These are phyloP conservation scores for Morphnarchus princeps DNA, from an alignment of 2,113 vertebrate genomes.

Conservation along the genomic window DNA sequence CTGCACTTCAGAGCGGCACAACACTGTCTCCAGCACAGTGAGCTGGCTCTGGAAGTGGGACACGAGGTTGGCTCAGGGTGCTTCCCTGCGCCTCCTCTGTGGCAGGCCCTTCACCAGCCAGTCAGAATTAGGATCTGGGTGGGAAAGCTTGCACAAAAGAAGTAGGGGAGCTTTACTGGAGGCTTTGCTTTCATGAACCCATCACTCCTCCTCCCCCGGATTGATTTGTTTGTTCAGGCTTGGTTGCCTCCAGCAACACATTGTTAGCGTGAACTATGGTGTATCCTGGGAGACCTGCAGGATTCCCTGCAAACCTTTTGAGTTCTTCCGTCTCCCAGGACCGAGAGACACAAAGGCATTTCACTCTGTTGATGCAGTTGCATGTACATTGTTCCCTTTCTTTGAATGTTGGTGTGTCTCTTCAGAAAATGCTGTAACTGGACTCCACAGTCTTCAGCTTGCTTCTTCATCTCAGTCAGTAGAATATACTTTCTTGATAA, in stretches of 20 bases:
- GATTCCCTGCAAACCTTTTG: constrained; percentile 52
- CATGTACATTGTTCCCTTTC: neutral
- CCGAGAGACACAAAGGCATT: constrained; percentile 31
- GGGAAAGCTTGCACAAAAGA: constrained; percentile 37
- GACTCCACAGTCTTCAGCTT: neutral
- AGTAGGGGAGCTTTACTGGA: neutral
- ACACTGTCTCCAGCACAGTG: neutral
- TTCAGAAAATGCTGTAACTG: neutral
- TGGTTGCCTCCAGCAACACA: constrained; percentile 69
- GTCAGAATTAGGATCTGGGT: neutral
- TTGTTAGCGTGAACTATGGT: constrained; percentile 53
- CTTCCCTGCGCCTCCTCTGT: neutral
- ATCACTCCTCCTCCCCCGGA: neutral
- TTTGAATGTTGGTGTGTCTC: neutral
- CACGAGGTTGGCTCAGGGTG: neutral
- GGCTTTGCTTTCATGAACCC: constrained; percentile 9
- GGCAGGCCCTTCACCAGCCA: neutral
- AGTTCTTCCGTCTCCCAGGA: constrained; percentile 14
- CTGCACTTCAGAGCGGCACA: neutral
- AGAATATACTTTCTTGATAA: neutral
- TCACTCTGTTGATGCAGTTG: neutral
- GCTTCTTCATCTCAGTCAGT: neutral
- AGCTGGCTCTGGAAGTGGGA: neutral
- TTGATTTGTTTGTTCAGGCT: constrained; percentile 65
- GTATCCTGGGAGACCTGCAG: constrained; percentile 68